Evolutionary conservation across 2,888 invertebrate genomes (phyloP).

Genomic region (Cryptophagus acutangulus): DNA sequence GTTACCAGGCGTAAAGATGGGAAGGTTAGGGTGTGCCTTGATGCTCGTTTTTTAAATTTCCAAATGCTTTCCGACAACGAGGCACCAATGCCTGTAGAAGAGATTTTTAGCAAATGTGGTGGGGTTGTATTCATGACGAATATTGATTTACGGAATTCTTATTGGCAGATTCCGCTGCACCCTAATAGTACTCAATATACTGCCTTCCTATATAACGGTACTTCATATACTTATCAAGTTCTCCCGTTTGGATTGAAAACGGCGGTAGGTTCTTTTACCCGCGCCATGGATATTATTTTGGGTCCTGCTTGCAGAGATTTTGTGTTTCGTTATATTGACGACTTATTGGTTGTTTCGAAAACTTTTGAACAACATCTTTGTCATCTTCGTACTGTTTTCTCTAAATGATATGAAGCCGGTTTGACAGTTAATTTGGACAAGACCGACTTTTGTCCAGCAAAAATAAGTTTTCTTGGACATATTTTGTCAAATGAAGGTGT

Average conservation of each 20-base stretch:
- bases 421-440: slow-evolving; percentile 27
- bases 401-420: slow-evolving; percentile 17
- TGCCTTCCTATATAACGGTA: slow-evolving; percentile 10
- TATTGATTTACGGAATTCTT: slow-evolving; percentile 13
- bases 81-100: slow-evolving; percentile 21
- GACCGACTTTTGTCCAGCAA: slow-evolving; percentile 18
- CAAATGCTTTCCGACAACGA: slow-evolving; percentile 33
- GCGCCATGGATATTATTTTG: slow-evolving; percentile 9
- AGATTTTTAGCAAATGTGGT: slow-evolving; percentile 24
- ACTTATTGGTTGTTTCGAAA: slow-evolving; percentile 28
- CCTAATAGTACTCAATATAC: slow-evolving; percentile 11
- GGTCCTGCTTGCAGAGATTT: slow-evolving; percentile 18
- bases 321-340: slow-evolving; percentile 31
- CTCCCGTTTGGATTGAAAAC: slow-evolving; percentile 13
- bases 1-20: slow-evolving; percentile 33
- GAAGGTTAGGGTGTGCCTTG: slow-evolving; percentile 32
- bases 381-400: slow-evolving; percentile 23
- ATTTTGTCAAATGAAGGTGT: slow-evolving; percentile 19
- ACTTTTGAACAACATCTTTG: slow-evolving; percentile 22
- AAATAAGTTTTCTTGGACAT: slow-evolving; percentile 22
- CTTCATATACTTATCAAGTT: slow-evolving; percentile 11
- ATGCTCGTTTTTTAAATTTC: slow-evolving; percentile 34
- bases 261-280: slow-evolving; percentile 10
- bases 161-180: slow-evolving; percentile 15
- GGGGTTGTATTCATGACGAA: slow-evolving; percentile 12